phyloP scores from a whole-genome alignment of 2,797 vertebrate genomes.

The Onychomys torridus region DNA sequence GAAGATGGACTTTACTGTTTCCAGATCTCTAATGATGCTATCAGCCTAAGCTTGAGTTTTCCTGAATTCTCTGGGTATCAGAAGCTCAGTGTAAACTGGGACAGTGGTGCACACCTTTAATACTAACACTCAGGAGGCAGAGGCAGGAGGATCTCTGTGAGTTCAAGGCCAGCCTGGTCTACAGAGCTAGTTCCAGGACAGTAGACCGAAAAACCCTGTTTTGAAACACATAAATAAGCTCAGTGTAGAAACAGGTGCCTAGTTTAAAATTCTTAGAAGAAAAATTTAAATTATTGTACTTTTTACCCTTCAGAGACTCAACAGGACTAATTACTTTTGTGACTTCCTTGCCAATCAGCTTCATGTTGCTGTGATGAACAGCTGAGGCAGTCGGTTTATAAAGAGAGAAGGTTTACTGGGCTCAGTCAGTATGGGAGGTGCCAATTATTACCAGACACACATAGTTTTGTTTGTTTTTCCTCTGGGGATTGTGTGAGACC shows the following conservation, averaged over 20 bases:
- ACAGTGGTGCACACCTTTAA: neutral
- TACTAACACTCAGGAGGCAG: neutral
- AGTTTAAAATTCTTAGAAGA: neutral
- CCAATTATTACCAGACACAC: neutral
- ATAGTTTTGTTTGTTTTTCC: neutral
- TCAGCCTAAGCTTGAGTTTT: neutral
- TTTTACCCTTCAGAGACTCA: neutral
- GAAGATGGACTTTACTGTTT: neutral
- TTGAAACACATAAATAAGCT: neutral
- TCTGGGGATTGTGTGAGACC: neutral
- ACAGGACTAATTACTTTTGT: neutral
- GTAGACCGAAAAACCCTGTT: neutral
- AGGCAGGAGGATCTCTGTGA: neutral
- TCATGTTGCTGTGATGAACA: neutral
- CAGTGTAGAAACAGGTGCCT: neutral
- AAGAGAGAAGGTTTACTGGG: neutral
- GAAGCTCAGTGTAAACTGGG: neutral
- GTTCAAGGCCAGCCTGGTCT: neutral
- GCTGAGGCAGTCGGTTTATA: neutral
- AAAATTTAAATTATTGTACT: neutral
- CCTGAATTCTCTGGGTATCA: neutral
- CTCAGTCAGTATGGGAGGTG: neutral
- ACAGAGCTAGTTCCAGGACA: neutral
- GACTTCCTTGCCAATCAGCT: neutral
- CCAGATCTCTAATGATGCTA: neutral